A percentile compares a stretch with the other conserved stretches of the same genome.
Conservation (phyloP, 2,888 invertebrate genomes). For the Schrankia costaestrigalis region DNA sequence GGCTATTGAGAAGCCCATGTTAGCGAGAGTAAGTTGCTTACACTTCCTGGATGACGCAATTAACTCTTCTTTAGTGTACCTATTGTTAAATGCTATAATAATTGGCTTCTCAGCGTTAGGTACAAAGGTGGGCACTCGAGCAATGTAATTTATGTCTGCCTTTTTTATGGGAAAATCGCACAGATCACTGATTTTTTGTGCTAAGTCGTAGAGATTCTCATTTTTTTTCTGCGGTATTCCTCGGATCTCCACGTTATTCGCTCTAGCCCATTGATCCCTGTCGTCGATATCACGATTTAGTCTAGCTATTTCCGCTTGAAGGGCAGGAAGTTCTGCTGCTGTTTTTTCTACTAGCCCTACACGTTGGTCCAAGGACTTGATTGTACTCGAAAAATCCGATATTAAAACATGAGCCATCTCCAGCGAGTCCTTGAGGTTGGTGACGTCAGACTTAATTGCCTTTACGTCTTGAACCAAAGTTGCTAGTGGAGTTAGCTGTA, state of each 20-base stretch:
- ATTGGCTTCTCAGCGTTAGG: not conserved
- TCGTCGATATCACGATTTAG: too few relatives aligned
- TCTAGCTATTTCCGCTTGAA: too few relatives aligned
- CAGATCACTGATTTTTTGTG: not conserved
- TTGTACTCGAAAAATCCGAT: too few relatives aligned
- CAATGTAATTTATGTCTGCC: constrained; percentile 1
- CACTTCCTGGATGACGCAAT: not conserved
- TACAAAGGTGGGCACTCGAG: not conserved
- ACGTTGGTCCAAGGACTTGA: too few relatives aligned
- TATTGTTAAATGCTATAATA: not conserved
- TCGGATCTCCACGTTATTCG: constrained; percentile 1
- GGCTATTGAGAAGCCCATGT: not conserved
- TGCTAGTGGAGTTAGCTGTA: not conserved
- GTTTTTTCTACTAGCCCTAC: too few relatives aligned
- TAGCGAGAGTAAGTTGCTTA: not conserved
- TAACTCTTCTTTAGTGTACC: not conserved
- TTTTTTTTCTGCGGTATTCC: constrained; percentile 1
- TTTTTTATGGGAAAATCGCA: not conserved
- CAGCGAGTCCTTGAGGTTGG: too few relatives aligned
- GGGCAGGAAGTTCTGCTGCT: too few relatives aligned
- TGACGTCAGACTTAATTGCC: too few relatives aligned
- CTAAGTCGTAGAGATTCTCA: not conserved
- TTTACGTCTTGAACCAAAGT: too few relatives aligned
- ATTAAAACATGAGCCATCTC: too few relatives aligned
- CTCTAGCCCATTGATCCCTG: too few relatives aligned